Evolutionary conservation across 1,140 invertebrate species (phyloP), one percentile per base, ranked within the genome.

Genomic region (Tetramorium alpestre): DNA sequence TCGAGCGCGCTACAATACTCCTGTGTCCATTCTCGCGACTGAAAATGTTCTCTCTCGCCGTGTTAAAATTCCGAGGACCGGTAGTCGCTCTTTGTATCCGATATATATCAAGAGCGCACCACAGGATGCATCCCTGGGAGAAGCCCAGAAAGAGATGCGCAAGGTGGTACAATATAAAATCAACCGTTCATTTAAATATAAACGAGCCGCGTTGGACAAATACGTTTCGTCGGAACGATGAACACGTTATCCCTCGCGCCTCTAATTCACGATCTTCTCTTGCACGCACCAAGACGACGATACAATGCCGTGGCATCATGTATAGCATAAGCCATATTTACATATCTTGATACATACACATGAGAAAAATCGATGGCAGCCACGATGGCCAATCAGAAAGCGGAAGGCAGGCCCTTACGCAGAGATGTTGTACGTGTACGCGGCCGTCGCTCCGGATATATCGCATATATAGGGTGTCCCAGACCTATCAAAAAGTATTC

Each of bases 141-240:
- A 41, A 28, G 56, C 25, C 16, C 16, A n/a, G 51, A 82, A 62
- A 81, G 85, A 88, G 72, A 28, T 60, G 78, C 73, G 78, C 75
- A 69, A 49, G 58, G 70, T 84, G 65, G 58, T 65, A 84, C 85
- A 87, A 90, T 87, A 89, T 87, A 86, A 75, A 87, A 90, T 90
- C 89, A 84, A 90, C 62, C 54, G 88, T 73, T 89, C 88, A 90
- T 90, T 90, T 90, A 90, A 90, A 90, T 90, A 89, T 90, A 90
- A 90, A 90, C 89, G 89, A 90, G 88, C 77, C 86, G 67, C 89
- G 72, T 62, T 64, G 88, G 86, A 90, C 89, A 75, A 84, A 89
- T 86, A 62, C 28, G 56, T 62, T 87, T 72, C 84, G 28, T 80
- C 69, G 69, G 54, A 41, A n/a, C 88, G 73, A 89, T 89, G 88